Evolutionary conservation across 2,797 vertebrate species (phyloP).

Genomic region (Kryptopterus vitreolus): DNA sequence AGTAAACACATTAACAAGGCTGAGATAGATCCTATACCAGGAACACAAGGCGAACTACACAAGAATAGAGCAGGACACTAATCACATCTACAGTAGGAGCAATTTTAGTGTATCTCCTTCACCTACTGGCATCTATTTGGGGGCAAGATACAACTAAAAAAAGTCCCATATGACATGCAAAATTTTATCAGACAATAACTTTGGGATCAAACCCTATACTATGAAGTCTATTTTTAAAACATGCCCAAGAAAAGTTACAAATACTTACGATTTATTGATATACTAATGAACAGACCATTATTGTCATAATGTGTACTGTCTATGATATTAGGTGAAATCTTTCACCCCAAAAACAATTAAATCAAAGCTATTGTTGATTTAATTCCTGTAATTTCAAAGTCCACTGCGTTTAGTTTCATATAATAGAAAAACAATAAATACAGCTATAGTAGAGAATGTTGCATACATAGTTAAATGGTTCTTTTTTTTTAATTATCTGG

Average conservation of each 20-base stretch:
- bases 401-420: background rate
- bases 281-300: background rate
- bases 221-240: background rate
- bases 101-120: background rate
- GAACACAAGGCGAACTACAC: too few relatives aligned
- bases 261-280: background rate
- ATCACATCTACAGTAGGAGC: background rate
- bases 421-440: background rate
- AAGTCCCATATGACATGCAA: background rate
- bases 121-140: background rate
- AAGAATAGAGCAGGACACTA: background rate
- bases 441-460: background rate
- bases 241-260: background rate
- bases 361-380: background rate
- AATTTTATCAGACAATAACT: background rate
- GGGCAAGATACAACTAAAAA: background rate
- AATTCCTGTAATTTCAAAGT: background rate
- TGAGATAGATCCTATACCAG: background rate
- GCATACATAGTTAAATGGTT: background rate
- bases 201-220: background rate
- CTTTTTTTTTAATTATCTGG: too few relatives aligned
- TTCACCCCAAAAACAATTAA: background rate
- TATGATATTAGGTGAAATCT: background rate
- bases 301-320: too few relatives aligned
- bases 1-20: background rate